Conservation (phyloP, 64 coral and sea anemone species). For the Pocillopora verrucosa region DNA sequence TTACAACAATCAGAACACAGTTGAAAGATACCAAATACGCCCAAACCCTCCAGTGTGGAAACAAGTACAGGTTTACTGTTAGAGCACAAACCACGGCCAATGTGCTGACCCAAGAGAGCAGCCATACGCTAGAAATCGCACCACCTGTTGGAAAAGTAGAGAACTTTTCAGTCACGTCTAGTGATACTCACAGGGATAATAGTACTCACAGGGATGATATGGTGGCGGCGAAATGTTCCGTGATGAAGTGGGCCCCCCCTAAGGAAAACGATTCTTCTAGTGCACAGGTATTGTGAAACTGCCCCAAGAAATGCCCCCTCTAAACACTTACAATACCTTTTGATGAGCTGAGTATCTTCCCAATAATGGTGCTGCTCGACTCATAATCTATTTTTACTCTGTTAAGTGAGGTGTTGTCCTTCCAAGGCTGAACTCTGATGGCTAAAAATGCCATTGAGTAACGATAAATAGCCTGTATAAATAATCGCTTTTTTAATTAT, state of each 20-base stretch:
- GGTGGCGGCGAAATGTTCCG: not conserved
- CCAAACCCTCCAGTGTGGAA: not conserved
- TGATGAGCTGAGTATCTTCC: no score
- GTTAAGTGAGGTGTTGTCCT: no score
- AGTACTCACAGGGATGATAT: no score
- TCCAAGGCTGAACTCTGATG: no score
- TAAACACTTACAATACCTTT: no score
- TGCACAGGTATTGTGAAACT: not conserved
- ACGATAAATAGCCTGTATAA: no score
- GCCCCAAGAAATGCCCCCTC: no score
- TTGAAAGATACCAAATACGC: not conserved
- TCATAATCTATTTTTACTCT: no score
- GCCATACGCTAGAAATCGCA: not conserved
- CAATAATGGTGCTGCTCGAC: no score
- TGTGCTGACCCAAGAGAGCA: not conserved
- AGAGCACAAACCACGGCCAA: not conserved
- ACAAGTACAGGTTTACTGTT: not conserved
- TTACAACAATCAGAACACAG: not conserved
- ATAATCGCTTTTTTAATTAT: no score
- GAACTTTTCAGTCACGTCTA: not conserved
- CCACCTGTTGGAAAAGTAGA: not conserved
- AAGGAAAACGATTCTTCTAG: not conserved
- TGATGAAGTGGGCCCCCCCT: slow-evolving; percentile 5
- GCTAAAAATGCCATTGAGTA: no score
- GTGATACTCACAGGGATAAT: no score